Conservation (phyloP, 2,797 vertebrate species). For the Xenopus petersii region DNA sequence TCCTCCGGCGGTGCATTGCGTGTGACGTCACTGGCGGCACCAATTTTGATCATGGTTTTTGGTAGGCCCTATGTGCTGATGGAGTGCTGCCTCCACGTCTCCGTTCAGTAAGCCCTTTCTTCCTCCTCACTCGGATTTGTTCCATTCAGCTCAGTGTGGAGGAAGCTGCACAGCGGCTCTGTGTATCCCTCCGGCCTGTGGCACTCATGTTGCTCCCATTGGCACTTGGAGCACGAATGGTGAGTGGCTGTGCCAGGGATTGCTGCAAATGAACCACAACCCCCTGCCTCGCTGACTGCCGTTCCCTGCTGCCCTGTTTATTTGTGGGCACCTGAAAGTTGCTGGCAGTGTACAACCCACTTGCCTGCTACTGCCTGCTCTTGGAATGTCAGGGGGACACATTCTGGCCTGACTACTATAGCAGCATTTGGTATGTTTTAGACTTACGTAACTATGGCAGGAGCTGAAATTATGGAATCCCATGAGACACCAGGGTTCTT, state of each 20-base stretch:
- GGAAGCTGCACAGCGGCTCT: conserved; percentile 10
- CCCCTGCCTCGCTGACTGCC: neutral
- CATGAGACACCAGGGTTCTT: too few species aligned
- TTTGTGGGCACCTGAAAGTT: neutral
- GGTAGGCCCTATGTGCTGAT: too few species aligned
- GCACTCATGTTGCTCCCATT: neutral
- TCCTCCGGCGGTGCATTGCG: too few species aligned
- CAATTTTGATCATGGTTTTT: too few species aligned
- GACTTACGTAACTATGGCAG: too few species aligned
- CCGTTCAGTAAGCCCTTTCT: conserved; percentile 63
- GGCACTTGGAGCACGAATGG: neutral
- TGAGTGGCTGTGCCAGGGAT: neutral
- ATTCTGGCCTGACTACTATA: too few species aligned
- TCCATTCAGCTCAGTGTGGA: conserved; percentile 12
- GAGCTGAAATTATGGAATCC: too few species aligned
- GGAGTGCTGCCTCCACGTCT: conserved; percentile 56
- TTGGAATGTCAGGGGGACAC: neutral
- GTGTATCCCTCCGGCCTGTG: conserved; percentile 2
- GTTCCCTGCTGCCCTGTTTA: neutral
- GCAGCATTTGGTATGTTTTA: too few species aligned
- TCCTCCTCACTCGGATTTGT: neutral
- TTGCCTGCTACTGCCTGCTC: neutral
- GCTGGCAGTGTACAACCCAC: neutral
- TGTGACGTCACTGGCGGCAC: neutral
- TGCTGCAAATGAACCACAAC: neutral